Conservation (phyloP, 2,888 invertebrate species). For the Apamea crenata region DNA sequence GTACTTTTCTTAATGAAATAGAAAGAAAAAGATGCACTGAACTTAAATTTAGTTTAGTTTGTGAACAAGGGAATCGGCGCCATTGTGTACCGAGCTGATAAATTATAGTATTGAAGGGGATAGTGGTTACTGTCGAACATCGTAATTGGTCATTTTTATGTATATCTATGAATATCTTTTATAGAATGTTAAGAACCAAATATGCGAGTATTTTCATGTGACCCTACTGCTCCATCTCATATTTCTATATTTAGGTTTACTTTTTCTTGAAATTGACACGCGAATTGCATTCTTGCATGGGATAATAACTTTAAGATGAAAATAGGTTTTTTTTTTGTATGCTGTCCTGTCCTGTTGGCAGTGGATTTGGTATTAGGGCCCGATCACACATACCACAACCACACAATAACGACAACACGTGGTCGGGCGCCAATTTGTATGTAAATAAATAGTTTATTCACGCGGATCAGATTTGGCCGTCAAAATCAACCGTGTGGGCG, state of each 20-base stretch:
- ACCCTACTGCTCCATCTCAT: background rate
- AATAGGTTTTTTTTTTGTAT: background rate
- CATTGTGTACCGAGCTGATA: slow-evolving; percentile 7
- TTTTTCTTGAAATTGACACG: background rate
- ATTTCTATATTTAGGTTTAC: background rate
- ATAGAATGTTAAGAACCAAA: background rate
- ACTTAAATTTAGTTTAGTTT: too few relatives aligned
- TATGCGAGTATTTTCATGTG: background rate
- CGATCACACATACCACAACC: background rate
- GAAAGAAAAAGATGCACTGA: too few relatives aligned
- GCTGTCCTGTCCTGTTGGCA: background rate
- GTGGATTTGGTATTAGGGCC: background rate
- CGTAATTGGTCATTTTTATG: background rate
- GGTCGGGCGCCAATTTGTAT: background rate
- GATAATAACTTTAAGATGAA: background rate
- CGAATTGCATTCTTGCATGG: slow-evolving; percentile 24
- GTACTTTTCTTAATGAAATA: too few relatives aligned
- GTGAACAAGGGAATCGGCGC: too few relatives aligned
- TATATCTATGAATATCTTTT: background rate
- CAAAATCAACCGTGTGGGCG: background rate
- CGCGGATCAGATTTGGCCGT: background rate
- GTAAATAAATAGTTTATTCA: background rate
- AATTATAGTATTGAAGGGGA: background rate
- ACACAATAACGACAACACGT: background rate
- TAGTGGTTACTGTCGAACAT: background rate